Base-by-base conservation (phyloP, 1,140 invertebrate species). In the Drosophila nebulosa region DNA sequence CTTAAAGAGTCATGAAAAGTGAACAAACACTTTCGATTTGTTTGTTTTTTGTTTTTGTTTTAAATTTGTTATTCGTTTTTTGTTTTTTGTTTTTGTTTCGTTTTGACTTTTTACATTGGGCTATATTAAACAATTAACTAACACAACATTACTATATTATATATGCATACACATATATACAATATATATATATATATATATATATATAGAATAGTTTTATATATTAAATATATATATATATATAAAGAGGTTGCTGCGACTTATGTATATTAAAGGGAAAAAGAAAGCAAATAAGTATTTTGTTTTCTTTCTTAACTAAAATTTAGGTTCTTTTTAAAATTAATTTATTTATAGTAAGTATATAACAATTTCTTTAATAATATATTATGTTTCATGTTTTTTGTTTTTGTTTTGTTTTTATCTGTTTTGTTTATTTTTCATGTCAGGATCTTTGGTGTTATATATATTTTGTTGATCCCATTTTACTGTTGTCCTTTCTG, bases 371-470 rank as follows among this genome's bases (percentile, higher is more conserved):
- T 67, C 36, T 36, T 60, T 56, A 75, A 71, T 57, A 53, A 32
- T 32, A 32, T 32, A 10, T 46, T 32, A 10, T 46, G 7, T 46
- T 21, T 46, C 30, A 46, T 9, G 16, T 46, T 14, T 39, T 1
- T 35, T 39, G 14, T 39, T 12, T 1, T 12, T 35, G 32, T 18
- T 9, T 24, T 36, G 36, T 4, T 36, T n/a, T 39, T 16, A 12
- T 26, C 21, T 46, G 39, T 46, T 58, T n/a, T n/a, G n/a, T n/a
- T n/a, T n/a, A n/a, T n/a, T n/a, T n/a, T 56, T 77, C 75, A 59
- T 55, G 76, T 79, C 62, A 72, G 76, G 80, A 79, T 84, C 80
- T 84, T 84, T 85, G 79, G 79, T 79, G 76, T 60, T 59, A 46
- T 21, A 46, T 46, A 46, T 42, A 18, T 58, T 62, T 61, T 61